Evolutionary conservation across 1,140 invertebrate genomes (phyloP).

Genomic region (Tetragnatha versicolor): DNA sequence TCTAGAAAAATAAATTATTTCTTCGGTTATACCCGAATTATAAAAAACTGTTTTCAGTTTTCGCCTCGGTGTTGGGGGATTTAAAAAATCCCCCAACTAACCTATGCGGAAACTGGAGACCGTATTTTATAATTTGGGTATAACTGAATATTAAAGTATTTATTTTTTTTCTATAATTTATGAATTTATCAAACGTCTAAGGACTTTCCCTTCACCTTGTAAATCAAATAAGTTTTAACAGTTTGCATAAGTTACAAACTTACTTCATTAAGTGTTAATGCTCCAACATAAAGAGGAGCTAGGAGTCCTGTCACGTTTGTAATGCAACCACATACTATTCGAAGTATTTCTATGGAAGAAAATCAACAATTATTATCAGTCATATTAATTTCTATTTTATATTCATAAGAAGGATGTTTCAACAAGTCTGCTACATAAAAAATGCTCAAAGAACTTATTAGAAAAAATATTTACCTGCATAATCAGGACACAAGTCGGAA

Average conservation of each 20-base stretch:
- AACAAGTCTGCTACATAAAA: neutral
- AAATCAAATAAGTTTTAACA: neutral
- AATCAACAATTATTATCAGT: neutral
- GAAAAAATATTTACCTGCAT: slow-evolving; percentile 41
- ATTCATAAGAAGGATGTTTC: neutral
- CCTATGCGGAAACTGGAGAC: neutral
- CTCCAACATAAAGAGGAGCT: slow-evolving; percentile 57
- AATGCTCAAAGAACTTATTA: neutral
- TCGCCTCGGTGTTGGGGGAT: no score
- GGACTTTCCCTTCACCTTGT: neutral
- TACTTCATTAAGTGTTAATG: slow-evolving; percentile 43
- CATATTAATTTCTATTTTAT: neutral
- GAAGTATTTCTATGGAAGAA: no score
- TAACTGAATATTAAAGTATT: neutral
- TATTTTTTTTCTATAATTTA: neutral
- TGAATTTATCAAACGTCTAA: neutral
- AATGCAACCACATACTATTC: slow-evolving; percentile 41
- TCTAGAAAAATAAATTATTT: no score
- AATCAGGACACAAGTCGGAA: slow-evolving; percentile 57
- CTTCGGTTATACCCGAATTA: no score
- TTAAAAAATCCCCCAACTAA: no score
- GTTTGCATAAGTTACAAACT: neutral
- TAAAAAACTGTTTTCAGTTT: no score
- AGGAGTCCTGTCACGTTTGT: slow-evolving; percentile 60
- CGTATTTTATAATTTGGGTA: neutral